A percentile compares a stretch with the other conserved stretches of the same genome.
phyloP scores from a whole-genome alignment of 2,888 invertebrate species.

The Caenorhabditis angaria region DNA sequence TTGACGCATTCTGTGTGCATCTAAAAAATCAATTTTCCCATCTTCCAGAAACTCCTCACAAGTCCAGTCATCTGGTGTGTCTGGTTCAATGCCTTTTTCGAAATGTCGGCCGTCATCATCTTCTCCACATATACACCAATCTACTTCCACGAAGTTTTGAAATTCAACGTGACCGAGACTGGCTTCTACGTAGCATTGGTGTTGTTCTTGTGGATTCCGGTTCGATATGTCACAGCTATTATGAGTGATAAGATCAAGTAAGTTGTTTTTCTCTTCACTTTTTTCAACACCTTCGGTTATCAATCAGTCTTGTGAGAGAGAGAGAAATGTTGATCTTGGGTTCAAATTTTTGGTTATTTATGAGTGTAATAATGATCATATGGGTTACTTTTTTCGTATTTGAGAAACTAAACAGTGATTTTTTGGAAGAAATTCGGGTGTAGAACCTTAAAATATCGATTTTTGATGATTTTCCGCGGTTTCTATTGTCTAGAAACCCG shows the following conservation, averaged over 20 bases:
- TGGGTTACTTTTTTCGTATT: too few species aligned
- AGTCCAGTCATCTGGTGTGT: slow-evolving; percentile 50
- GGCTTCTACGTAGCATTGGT: slow-evolving; percentile 35
- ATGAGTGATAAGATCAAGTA: slow-evolving; percentile 53
- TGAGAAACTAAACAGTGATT: too few species aligned
- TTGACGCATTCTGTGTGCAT: too few species aligned
- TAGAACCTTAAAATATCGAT: too few species aligned
- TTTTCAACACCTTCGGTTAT: neutral
- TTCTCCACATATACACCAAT: slow-evolving; percentile 56
- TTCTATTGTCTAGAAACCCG: too few species aligned
- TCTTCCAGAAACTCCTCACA: slow-evolving; percentile 46
- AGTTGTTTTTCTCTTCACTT: slow-evolving; percentile 1
- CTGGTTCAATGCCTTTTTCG: slow-evolving; percentile 62
- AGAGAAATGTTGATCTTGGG: neutral
- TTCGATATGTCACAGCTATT: slow-evolving; percentile 52
- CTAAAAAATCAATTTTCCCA: neutral
- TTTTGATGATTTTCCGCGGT: too few species aligned
- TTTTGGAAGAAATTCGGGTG: too few species aligned
- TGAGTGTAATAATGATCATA: too few species aligned
- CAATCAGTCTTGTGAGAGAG: neutral
- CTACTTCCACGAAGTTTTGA: slow-evolving; percentile 55
- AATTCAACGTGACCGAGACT: slow-evolving; percentile 32
- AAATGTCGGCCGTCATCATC: slow-evolving; percentile 54
- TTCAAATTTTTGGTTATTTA: neutral
- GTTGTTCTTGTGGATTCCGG: slow-evolving; percentile 52